Base-by-base conservation (phyloP, 2,113 vertebrate species). In the Macaca mulatta region DNA sequence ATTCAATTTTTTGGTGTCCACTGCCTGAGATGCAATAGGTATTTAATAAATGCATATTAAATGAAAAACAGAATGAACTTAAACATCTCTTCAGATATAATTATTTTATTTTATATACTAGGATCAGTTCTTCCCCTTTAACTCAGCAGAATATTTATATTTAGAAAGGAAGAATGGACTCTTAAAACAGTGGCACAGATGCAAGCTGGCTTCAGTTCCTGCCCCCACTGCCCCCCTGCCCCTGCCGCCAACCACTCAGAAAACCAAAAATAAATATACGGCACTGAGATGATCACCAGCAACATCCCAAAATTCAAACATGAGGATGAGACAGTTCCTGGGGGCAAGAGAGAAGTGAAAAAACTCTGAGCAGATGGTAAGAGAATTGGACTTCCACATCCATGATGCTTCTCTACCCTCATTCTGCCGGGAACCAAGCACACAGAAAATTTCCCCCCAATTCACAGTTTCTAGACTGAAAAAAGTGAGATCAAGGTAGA, bases 101-200 rank as follows among this genome's bases (percentile, higher is more conserved):
- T 84, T 80, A 88, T 67, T 92, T 89, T 93, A 89, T 59, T 40
- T 55, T 96, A 30, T 81, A 84, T 61, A 85, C 35, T 94, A 52
- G 38, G 35, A 87, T 83, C 18, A 97, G n/a, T 55, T 90, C n/a
- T 86, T 82, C 17, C 22, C 57, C n/a, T 89, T 92, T 82, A 89
- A 48, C 52, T 72, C 72, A 86, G 59, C 25, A 91, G 82, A 72
- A 85, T 55, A 77, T 81, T 96, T 85, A 81, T 55, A 57, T 85
- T 83, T 75, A 75, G 72, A 87, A 93, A 93, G 30, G 43, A 75
- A 84, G 32, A 25, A 77, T 43, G 14, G 27, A 94, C 32, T 69
- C 67, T 18, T 18, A 69, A 69, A 69, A 69, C 6, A 3, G 67
- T 69, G 67, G 32, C 67, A 69, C 16, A 35, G 16, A 69, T 35